Conservation (phyloP, 1,140 invertebrate genomes). For the Hycleus phaleratus region DNA sequence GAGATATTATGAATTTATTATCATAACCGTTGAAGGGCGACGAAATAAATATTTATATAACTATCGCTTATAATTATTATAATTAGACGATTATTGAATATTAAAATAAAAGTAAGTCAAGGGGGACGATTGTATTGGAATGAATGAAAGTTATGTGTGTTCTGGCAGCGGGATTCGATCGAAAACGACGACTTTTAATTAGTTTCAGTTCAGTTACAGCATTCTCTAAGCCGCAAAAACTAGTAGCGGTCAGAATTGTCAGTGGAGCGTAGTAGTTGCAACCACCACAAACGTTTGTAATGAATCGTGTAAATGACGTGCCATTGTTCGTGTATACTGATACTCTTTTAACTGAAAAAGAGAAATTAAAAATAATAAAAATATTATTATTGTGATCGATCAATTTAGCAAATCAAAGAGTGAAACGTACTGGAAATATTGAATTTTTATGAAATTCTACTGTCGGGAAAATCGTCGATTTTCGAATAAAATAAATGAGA, state of each 20-base stretch:
- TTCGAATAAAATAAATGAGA: too few species aligned
- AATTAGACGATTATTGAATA: too few species aligned
- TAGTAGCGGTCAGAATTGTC: conserved; percentile 28
- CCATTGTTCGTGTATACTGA: too few species aligned
- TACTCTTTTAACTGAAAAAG: too few species aligned
- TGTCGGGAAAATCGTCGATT: too few species aligned
- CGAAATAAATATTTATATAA: conserved; percentile 10
- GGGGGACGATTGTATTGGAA: background rate
- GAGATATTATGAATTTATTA: conserved; percentile 33
- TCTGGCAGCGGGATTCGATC: conserved; percentile 23
- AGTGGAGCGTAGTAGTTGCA: conserved; percentile 26
- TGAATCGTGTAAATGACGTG: conserved; percentile 29
- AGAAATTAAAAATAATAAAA: too few species aligned
- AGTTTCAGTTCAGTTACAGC: conserved; percentile 34
- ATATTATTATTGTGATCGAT: too few species aligned
- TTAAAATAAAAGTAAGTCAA: too few species aligned
- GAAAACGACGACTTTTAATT: conserved; percentile 32
- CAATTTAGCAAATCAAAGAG: too few species aligned
- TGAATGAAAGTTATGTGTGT: conserved; percentile 22
- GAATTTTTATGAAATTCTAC: too few species aligned
- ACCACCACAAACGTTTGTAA: conserved; percentile 28
- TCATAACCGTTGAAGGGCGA: conserved; percentile 20
- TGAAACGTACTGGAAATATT: too few species aligned
- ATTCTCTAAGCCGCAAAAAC: conserved; percentile 29
- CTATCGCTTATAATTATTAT: too few species aligned